These are phyloP conservation scores for Ataeniobius toweri DNA, from an alignment of 2,797 vertebrate genomes.

Conservation along the genomic window DNA sequence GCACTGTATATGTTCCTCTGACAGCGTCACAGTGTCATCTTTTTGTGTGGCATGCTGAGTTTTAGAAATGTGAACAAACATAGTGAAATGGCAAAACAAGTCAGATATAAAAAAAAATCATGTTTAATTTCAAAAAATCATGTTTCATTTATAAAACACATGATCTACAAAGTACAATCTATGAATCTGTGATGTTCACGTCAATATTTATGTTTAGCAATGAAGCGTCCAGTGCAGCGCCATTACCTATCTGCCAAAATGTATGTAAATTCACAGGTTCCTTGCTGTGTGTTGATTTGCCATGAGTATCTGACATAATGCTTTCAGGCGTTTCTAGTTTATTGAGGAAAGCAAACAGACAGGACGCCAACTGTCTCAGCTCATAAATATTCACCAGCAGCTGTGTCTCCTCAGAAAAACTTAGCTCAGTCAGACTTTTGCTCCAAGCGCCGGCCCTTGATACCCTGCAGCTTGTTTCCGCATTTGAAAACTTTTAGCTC, in stretches of 20 bases:
- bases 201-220: not conserved
- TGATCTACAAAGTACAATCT: no score
- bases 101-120: not conserved
- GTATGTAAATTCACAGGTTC: slow-evolving; percentile 3
- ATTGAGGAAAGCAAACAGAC: slow-evolving; percentile 75
- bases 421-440: slow-evolving; percentile 45
- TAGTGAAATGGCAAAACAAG: not conserved
- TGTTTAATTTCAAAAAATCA: no score
- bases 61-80: not conserved
- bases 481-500: slow-evolving; percentile 11
- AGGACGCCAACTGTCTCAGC: slow-evolving; percentile 76
- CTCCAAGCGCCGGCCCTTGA: slow-evolving; percentile 23
- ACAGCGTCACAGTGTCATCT: not conserved
- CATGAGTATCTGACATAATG: slow-evolving; percentile 61
- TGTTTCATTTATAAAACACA: not conserved
- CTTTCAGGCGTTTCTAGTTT: slow-evolving; percentile 66
- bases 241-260: slow-evolving; percentile 18
- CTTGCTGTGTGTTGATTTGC: slow-evolving; percentile 43
- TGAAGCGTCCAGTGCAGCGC: slow-evolving; percentile 7
- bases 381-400: slow-evolving; percentile 85
- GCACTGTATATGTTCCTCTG: not conserved
- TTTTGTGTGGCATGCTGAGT: not conserved
- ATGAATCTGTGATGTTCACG: not conserved
- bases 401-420: slow-evolving; percentile 68
- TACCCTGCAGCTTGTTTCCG: slow-evolving; percentile 25